These are phyloP conservation scores for Diuraphis noxia DNA, from an alignment of 1,140 invertebrate genomes.

Conservation along the genomic window DNA sequence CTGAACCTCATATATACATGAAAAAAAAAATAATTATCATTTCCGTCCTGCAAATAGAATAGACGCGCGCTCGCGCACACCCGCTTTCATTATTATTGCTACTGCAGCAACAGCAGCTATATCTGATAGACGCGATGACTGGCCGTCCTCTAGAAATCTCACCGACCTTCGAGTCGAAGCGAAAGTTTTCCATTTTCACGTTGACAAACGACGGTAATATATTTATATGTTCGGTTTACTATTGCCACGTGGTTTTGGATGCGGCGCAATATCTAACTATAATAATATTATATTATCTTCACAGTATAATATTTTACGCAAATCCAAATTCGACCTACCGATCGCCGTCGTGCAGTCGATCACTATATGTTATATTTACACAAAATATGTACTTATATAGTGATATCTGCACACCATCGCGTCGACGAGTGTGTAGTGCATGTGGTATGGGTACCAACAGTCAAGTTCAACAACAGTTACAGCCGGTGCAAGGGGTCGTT, in stretches of 20 bases:
- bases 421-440: background rate
- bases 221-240: background rate
- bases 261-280: background rate
- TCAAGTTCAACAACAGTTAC: background rate
- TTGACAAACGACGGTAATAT: background rate
- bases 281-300: background rate
- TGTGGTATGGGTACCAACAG: background rate
- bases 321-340: background rate
- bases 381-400: background rate
- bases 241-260: background rate
- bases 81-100: slow-evolving; percentile 40
- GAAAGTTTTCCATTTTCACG: slow-evolving; percentile 50
- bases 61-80: background rate
- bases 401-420: no score
- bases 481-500: no score
- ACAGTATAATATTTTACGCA: background rate
- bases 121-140: slow-evolving; percentile 37
- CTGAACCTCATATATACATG: background rate
- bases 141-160: slow-evolving; percentile 51
- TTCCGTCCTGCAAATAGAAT: slow-evolving; percentile 43
- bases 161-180: slow-evolving; percentile 44
- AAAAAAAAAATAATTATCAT: slow-evolving; percentile 41
- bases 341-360: background rate
- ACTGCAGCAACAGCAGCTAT: background rate
- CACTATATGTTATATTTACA: background rate